Evolutionary conservation across 2,797 vertebrate species (phyloP).

Genomic region (Nothura maculosa): DNA sequence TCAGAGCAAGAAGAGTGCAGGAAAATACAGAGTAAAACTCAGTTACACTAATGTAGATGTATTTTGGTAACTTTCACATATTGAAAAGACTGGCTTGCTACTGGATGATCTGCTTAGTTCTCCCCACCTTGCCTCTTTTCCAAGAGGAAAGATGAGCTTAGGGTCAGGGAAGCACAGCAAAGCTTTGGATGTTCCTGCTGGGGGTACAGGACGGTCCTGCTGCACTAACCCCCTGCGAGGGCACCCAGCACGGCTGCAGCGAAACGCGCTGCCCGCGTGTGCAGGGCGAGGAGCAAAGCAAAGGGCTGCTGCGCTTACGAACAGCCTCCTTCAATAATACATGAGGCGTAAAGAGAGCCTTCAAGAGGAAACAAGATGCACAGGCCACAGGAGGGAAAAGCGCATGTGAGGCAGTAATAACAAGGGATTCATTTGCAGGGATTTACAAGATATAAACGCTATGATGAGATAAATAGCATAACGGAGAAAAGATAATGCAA

Average conservation of each 20-base stretch:
- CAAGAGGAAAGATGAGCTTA: neutral
- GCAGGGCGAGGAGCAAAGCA: neutral
- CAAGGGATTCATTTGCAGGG: neutral
- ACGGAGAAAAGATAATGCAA: neutral
- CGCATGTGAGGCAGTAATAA: neutral
- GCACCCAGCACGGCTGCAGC: neutral
- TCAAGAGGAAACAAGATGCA: neutral
- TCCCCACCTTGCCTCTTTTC: too few species aligned
- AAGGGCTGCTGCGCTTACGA: neutral
- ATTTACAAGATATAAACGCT: neutral
- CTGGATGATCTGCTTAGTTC: neutral
- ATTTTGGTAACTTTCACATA: neutral
- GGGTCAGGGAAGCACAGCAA: neutral
- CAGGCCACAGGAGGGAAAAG: neutral
- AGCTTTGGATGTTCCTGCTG: neutral
- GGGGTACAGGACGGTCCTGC: rapidly evolving
- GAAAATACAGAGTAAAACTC: neutral
- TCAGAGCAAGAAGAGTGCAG: neutral
- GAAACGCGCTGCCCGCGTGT: neutral
- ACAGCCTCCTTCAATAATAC: neutral
- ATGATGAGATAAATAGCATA: neutral
- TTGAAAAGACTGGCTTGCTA: neutral
- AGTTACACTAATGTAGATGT: rapidly evolving
- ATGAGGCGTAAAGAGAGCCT: neutral
- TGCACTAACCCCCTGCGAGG: neutral